phyloP scores from a whole-genome alignment of 2,888 invertebrate species.

The Quadroppia sp. region DNA sequence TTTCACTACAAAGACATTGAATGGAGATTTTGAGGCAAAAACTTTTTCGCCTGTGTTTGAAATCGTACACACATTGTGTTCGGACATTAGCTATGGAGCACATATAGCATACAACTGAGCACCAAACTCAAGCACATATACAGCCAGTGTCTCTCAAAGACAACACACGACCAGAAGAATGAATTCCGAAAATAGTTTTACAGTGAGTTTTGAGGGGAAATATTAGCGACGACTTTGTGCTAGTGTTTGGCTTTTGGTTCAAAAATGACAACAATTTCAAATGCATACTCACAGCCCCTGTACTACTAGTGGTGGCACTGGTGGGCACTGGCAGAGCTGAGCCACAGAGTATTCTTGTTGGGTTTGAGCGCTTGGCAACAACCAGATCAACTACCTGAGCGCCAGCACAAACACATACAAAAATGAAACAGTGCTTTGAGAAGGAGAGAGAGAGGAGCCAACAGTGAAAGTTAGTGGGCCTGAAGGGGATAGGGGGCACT shows the following conservation, averaged over 20 bases:
- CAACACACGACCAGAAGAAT: not conserved
- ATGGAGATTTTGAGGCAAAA: too few species aligned
- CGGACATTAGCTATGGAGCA: too few species aligned
- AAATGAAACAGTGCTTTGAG: too few species aligned
- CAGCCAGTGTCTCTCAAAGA: too few species aligned
- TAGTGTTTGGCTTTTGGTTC: conserved; percentile 1
- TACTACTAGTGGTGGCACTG: not conserved
- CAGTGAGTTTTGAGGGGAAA: not conserved
- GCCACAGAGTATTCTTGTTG: not conserved
- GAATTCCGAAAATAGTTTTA: conserved; percentile 13
- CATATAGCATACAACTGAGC: too few species aligned
- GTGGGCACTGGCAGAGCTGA: too few species aligned
- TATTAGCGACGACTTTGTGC: too few species aligned
- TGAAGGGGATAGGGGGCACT: conserved; percentile 26
- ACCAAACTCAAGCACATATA: too few species aligned
- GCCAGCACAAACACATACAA: not conserved
- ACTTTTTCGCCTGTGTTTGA: too few species aligned
- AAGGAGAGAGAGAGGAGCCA: too few species aligned
- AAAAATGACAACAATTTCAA: conserved; percentile 18
- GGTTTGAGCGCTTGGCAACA: conserved; percentile 15
- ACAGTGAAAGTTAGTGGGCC: conserved; percentile 27
- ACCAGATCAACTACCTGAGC: conserved; percentile 29
- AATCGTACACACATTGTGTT: too few species aligned
- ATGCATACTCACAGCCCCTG: not conserved
- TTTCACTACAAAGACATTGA: too few species aligned